phyloP scores from a whole-genome alignment of 2,888 invertebrate species.

The Allolobophora icterica region DNA sequence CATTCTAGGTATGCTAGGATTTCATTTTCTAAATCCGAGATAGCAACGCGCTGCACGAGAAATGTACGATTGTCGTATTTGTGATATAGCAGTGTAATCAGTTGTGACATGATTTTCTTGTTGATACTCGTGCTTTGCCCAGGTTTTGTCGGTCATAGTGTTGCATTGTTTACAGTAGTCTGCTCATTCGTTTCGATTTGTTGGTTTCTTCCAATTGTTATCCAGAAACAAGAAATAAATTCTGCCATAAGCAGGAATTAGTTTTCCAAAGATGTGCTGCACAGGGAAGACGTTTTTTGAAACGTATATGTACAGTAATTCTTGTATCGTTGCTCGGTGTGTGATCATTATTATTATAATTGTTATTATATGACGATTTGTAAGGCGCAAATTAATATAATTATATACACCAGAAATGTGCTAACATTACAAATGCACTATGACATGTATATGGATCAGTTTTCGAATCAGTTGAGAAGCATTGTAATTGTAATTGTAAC shows the following conservation, averaged over 20 bases:
- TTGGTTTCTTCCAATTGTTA: background rate
- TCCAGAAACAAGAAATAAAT: too few species aligned
- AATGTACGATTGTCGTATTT: background rate
- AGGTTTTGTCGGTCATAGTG: background rate
- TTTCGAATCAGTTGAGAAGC: too few species aligned
- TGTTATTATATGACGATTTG: too few species aligned
- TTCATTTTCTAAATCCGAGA: background rate
- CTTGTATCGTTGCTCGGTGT: too few species aligned
- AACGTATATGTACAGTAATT: background rate
- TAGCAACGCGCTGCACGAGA: background rate
- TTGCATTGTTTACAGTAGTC: too few species aligned
- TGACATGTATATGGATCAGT: too few species aligned
- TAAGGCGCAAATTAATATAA: too few species aligned
- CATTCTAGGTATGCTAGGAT: too few species aligned
- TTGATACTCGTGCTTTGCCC: background rate
- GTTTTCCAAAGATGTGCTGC: background rate
- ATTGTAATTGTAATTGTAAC: too few species aligned
- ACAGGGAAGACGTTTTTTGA: background rate
- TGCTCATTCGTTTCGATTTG: background rate
- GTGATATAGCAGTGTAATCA: background rate
- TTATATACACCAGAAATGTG: too few species aligned
- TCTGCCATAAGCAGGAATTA: background rate
- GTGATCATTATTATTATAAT: too few species aligned
- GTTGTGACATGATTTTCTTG: background rate
- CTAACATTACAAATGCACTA: too few species aligned